Percentiles rank a stretch among this genome's conserved stretches.
These are phyloP conservation scores for Camponotus vicinus DNA, from an alignment of 1,140 invertebrate genomes.

Conservation along the genomic window DNA sequence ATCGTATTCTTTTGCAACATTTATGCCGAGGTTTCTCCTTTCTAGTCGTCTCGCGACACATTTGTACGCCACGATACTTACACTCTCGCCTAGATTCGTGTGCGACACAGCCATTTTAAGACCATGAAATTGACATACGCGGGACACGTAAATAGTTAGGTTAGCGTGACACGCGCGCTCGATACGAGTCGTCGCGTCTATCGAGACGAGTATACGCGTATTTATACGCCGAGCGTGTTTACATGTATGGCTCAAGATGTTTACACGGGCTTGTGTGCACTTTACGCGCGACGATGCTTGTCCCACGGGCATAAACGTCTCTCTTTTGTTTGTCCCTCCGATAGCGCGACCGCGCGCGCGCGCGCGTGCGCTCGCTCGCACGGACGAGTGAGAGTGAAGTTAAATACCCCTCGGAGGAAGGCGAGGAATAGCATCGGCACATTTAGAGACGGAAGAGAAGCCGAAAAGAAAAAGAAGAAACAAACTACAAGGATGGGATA, in stretches of 20 bases:
- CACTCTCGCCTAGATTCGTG: neutral
- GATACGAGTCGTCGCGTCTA: too few species aligned
- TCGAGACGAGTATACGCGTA: too few species aligned
- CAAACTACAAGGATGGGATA: neutral
- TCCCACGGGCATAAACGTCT: constrained; percentile 1
- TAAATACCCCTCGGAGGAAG: constrained; percentile 4
- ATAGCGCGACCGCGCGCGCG: neutral
- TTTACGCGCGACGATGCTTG: neutral
- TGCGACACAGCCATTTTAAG: neutral
- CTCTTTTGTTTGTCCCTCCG: constrained; percentile 41
- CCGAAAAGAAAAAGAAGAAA: neutral
- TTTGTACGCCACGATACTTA: neutral
- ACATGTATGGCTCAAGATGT: neutral
- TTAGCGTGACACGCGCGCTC: neutral
- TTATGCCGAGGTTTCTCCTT: neutral
- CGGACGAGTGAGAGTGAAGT: constrained; percentile 40
- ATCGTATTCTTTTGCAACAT: neutral
- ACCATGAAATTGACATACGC: neutral
- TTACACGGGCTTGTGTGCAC: neutral
- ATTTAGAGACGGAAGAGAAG: constrained; percentile 12
- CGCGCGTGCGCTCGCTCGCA: neutral
- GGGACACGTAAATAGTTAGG: neutral
- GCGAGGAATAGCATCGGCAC: constrained; percentile 17
- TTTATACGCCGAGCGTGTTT: neutral
- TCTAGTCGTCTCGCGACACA: neutral